These are phyloP conservation scores for Rousettus leschenaultii DNA, from an alignment of 2,113 vertebrate genomes.

Conservation along the genomic window DNA sequence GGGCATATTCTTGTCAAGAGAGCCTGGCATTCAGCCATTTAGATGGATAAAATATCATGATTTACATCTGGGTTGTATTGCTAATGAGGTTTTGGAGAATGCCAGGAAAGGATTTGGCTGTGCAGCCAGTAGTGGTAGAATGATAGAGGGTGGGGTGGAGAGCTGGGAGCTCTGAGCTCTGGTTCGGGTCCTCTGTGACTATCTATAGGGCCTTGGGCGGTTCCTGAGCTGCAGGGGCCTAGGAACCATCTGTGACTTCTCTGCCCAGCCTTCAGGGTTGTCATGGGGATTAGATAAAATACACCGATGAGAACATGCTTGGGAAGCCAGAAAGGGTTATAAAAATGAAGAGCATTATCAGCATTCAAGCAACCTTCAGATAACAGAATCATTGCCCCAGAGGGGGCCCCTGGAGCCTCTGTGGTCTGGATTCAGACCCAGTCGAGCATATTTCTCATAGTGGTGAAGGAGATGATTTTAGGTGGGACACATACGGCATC, in stretches of 20 bases:
- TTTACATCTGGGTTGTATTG: not conserved
- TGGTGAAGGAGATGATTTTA: not conserved
- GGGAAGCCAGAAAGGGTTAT: not conserved
- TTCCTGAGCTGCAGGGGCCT: not conserved
- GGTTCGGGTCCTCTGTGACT: not conserved
- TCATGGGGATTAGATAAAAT: conserved; percentile 55
- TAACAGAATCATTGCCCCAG: not conserved
- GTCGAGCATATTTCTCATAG: not conserved
- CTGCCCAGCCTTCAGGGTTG: not conserved
- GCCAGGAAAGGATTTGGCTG: not conserved
- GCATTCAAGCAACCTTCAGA: not conserved
- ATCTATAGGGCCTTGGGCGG: not conserved
- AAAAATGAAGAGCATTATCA: not conserved
- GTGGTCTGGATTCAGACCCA: not conserved
- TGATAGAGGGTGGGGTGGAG: not conserved
- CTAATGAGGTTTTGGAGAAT: not conserved
- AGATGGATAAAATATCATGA: not conserved
- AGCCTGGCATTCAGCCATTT: not conserved
- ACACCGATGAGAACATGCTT: conserved; percentile 19
- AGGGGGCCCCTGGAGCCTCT: not conserved
- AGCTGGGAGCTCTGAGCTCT: not conserved
- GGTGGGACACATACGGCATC: not conserved
- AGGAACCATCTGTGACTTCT: conserved; percentile 13
- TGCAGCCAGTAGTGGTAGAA: too few relatives aligned
- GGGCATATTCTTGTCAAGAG: not conserved